phyloP scores from a whole-genome alignment of 2,113 vertebrate species.

The Hoplias malabaricus region DNA sequence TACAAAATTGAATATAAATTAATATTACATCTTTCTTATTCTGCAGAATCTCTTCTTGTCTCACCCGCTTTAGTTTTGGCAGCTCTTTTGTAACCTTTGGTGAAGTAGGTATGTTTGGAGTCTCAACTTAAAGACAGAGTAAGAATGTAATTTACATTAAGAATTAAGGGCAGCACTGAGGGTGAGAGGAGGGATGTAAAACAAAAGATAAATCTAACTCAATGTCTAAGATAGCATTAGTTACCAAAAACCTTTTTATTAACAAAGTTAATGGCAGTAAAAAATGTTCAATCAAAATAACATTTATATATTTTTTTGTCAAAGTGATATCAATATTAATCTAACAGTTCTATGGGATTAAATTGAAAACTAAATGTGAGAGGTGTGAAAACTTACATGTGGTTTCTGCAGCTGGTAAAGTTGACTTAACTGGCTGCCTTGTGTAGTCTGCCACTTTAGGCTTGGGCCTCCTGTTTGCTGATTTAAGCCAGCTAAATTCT shows the following conservation, averaged over 20 bases:
- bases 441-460: constrained; percentile 78
- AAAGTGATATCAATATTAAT: background rate
- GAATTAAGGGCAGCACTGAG: background rate
- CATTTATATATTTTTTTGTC: background rate
- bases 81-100: constrained; percentile 47
- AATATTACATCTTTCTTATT: background rate
- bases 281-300: too few species aligned
- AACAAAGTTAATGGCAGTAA: too few species aligned
- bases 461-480: constrained; percentile 78
- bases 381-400: constrained; percentile 55
- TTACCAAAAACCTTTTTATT: too few species aligned
- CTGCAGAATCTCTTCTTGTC: background rate
- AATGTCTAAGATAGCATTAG: too few species aligned
- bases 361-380: background rate
- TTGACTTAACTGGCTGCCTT: constrained; percentile 65
- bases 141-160: background rate
- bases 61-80: constrained; percentile 61
- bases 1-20: background rate
- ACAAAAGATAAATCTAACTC: background rate
- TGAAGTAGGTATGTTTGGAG: constrained; percentile 36
- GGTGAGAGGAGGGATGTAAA: background rate
- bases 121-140: constrained; percentile 52
- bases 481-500: constrained; percentile 86
- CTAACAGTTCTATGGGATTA: background rate
- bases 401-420: constrained; percentile 12